Conservation (phyloP, 2,888 invertebrate species). For the Tethea ocularis region DNA sequence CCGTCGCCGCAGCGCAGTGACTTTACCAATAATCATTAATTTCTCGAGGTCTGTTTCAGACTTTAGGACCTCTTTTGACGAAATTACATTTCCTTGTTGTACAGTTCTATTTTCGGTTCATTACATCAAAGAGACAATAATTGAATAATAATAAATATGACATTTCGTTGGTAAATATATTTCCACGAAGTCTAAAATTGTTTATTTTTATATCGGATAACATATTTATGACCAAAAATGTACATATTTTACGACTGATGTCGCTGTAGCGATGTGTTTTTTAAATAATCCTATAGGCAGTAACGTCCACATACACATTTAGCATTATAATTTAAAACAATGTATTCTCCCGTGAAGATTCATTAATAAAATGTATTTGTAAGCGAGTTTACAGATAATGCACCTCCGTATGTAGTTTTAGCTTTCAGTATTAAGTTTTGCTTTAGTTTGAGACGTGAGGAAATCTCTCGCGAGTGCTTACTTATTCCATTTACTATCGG, state of each 20-base stretch:
- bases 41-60: conserved; percentile 37
- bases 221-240: no score
- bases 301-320: no score
- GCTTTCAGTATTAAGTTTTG: conserved; percentile 44
- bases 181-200: no score
- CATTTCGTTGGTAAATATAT: no score
- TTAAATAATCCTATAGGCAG: no score
- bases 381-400: conserved; percentile 36
- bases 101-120: conserved; percentile 21
- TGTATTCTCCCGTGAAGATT: neutral
- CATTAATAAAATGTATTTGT: neutral
- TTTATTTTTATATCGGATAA: no score
- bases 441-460: conserved; percentile 40
- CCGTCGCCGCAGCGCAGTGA: conserved; percentile 9
- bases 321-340: neutral
- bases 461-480: conserved; percentile 43
- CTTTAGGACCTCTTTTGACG: conserved; percentile 41
- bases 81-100: conserved; percentile 41
- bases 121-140: conserved; percentile 20
- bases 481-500: conserved; percentile 42
- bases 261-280: no score
- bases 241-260: no score
- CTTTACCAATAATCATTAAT: conserved; percentile 49
- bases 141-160: no score
- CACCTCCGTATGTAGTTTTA: conserved; percentile 47